phyloP scores from a whole-genome alignment of 2,888 invertebrate genomes.

The Hecatera dysodea region DNA sequence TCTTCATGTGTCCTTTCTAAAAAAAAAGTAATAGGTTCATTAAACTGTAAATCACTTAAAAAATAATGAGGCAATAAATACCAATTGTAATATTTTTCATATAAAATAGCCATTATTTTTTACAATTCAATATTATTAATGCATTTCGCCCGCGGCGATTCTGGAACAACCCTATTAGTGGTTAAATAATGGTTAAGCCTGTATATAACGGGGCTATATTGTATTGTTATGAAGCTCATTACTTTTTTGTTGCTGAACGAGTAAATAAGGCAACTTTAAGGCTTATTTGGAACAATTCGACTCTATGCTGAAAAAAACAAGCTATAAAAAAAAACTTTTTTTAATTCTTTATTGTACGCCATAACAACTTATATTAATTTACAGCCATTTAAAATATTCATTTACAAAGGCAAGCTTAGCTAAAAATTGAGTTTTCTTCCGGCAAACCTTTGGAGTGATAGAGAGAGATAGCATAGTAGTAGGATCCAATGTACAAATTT shows the following conservation, averaged over 20 bases:
- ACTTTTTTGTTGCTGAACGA: conserved; percentile 8
- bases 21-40: background rate
- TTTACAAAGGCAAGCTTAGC: too few species aligned
- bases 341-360: too few species aligned
- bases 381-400: too few species aligned
- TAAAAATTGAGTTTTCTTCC: too few species aligned
- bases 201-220: background rate
- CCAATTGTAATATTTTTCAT: conserved; percentile 3
- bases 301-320: background rate
- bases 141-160: conserved; percentile 33
- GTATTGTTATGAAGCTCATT: conserved; percentile 32
- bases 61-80: conserved; percentile 22
- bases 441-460: too few species aligned
- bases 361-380: too few species aligned
- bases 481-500: too few species aligned
- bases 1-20: background rate
- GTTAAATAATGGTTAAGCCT: conserved; percentile 30
- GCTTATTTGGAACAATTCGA: background rate
- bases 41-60: background rate
- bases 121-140: conserved; percentile 39
- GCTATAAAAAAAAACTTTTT: too few species aligned
- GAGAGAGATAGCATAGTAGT: too few species aligned
- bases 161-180: conserved; percentile 48
- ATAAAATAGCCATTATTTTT: conserved; percentile 30
- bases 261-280: background rate